Evolutionary conservation across 1,140 invertebrate species (phyloP).

Genomic region (Caerostris extrusa): DNA sequence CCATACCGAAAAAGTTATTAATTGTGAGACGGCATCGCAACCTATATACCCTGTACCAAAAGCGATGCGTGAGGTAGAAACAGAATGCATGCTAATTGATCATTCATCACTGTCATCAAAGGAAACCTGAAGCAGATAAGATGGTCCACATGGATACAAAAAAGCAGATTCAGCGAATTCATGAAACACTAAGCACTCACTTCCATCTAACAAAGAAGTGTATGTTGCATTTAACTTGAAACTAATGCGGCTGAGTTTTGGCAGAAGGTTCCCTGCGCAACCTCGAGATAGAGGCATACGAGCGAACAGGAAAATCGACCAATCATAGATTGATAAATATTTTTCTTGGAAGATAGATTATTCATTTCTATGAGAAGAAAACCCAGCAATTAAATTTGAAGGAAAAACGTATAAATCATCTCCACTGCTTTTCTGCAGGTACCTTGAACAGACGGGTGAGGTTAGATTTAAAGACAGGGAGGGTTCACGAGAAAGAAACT

Average conservation of each 20-base stretch:
- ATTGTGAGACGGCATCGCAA: not conserved
- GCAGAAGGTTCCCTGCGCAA: not conserved
- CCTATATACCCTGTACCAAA: not conserved
- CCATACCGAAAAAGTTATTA: not conserved
- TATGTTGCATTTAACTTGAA: not conserved
- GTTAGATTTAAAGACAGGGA: constrained; percentile 71
- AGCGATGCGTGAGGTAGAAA: not conserved
- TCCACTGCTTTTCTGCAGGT: constrained; percentile 7
- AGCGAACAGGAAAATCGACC: constrained; percentile 40
- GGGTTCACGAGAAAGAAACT: constrained; percentile 49
- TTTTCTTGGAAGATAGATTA: constrained; percentile 74
- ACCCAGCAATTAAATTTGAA: constrained; percentile 73
- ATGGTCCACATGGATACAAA: not conserved
- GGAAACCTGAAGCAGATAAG: not conserved
- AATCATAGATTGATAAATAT: constrained; percentile 74
- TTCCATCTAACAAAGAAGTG: not conserved
- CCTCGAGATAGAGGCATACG: not conserved
- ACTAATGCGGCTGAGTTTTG: not conserved
- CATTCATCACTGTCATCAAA: not conserved
- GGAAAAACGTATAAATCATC: constrained; percentile 72
- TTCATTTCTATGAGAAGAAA: constrained; percentile 72
- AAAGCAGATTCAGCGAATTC: not conserved
- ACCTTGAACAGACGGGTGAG: constrained; percentile 47
- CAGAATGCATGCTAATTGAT: not conserved
- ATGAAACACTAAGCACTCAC: not conserved